phyloP scores from a whole-genome alignment of 2,113 vertebrate species.

The Taxidea taxus region DNA sequence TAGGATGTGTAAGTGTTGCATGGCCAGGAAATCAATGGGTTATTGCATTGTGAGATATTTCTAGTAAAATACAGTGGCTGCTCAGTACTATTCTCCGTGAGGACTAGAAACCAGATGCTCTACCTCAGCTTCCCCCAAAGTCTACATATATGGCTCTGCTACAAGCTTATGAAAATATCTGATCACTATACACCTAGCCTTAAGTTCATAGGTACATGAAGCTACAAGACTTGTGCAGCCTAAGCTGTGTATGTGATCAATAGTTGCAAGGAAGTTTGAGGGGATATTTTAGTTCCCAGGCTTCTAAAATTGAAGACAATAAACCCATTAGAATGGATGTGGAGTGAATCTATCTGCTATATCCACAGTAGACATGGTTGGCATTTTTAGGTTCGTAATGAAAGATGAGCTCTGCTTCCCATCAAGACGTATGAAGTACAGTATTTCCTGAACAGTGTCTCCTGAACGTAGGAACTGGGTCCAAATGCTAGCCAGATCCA shows the following conservation, averaged over 20 bases:
- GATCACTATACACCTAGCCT: not conserved
- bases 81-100: not conserved
- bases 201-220: not conserved
- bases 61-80: not conserved
- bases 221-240: not conserved
- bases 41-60: not conserved
- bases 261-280: not conserved
- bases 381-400: not conserved
- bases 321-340: not conserved
- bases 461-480: not conserved
- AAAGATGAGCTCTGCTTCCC: not conserved
- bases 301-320: not conserved
- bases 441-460: not conserved
- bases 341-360: not conserved
- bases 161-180: not conserved
- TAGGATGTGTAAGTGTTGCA: not conserved
- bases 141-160: not conserved
- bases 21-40: not conserved
- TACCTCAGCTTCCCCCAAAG: not conserved
- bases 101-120: not conserved
- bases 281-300: not conserved
- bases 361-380: not conserved
- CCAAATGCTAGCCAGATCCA: not conserved
- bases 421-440: not conserved
- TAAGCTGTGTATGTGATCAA: not conserved